A percentile compares a stretch with the other conserved stretches of the same genome.
These are phyloP conservation scores for Protomyctophum bolini DNA, from an alignment of 2,113 vertebrate genomes.

Conservation along the genomic window DNA sequence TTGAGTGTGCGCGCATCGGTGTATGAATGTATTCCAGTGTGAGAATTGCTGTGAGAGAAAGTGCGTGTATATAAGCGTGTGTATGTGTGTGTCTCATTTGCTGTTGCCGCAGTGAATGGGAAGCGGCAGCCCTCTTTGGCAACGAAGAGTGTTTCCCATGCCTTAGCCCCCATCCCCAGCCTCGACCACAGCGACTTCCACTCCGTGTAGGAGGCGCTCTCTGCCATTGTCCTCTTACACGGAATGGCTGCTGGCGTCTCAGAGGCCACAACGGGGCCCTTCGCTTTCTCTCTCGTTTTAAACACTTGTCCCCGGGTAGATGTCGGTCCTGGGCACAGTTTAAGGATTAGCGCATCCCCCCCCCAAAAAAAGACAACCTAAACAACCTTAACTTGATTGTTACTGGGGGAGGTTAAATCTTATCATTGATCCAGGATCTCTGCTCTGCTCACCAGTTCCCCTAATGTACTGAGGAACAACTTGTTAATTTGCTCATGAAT, in stretches of 20 bases:
- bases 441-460: conserved; percentile 26
- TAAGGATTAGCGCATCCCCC: conserved; percentile 9
- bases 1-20: conserved; percentile 23
- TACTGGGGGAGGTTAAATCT: conserved; percentile 30
- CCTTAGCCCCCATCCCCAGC: conserved; percentile 84
- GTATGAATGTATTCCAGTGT: conserved; percentile 22
- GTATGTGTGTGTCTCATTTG: conserved; percentile 68
- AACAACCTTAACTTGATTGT: conserved; percentile 52
- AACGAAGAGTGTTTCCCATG: conserved; percentile 92
- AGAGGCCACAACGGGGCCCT: conserved; percentile 82
- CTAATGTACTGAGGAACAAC: conserved; percentile 43
- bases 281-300: conserved; percentile 61
- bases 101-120: conserved; percentile 85
- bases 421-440: conserved; percentile 53
- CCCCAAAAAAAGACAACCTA: neutral
- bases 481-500: conserved; percentile 51
- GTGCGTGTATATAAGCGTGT: conserved; percentile 34
- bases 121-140: conserved; percentile 90
- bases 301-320: conserved; percentile 59
- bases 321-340: conserved; percentile 55
- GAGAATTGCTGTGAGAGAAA: conserved; percentile 26
- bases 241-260: conserved; percentile 89
- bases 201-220: conserved; percentile 88
- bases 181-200: conserved; percentile 84
- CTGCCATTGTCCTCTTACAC: conserved; percentile 91